These are phyloP conservation scores for Argyresthia goedartella DNA, from an alignment of 2,888 invertebrate genomes.

Conservation along the genomic window DNA sequence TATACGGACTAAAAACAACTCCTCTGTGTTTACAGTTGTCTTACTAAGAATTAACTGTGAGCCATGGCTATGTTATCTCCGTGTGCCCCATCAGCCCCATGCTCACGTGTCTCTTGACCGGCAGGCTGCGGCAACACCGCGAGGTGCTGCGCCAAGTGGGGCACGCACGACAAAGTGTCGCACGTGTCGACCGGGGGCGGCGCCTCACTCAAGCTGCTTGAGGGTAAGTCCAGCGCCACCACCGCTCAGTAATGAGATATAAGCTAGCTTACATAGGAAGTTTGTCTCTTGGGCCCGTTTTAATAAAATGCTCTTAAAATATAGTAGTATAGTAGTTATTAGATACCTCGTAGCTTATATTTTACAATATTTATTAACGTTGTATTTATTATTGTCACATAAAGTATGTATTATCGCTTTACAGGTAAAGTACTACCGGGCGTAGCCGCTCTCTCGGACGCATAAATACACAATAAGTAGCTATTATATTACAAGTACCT, in stretches of 20 bases:
- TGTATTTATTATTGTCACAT: too few relatives aligned
- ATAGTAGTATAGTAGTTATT: background rate
- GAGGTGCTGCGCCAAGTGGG: conserved; percentile 96
- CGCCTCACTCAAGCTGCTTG: conserved; percentile 90
- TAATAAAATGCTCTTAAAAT: background rate
- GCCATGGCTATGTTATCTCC: too few relatives aligned
- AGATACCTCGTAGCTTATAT: background rate
- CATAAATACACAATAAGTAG: conserved; percentile 50
- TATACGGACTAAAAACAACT: too few relatives aligned
- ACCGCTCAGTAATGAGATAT: too few relatives aligned
- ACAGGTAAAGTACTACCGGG: conserved; percentile 86
- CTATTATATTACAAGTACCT: too few relatives aligned
- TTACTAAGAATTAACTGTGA: too few relatives aligned
- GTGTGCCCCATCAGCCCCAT: too few relatives aligned
- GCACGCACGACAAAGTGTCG: conserved; percentile 94
- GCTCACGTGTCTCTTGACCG: too few relatives aligned
- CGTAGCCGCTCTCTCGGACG: conserved; percentile 83
- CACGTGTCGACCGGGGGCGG: conserved; percentile 96
- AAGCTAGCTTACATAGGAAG: too few relatives aligned
- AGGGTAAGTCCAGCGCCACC: conserved; percentile 83
- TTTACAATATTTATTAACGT: too few relatives aligned
- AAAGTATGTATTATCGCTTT: conserved; percentile 2
- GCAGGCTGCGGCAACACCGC: conserved; percentile 93
- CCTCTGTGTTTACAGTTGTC: too few relatives aligned
- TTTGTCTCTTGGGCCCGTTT: background rate